phyloP scores from a whole-genome alignment of 1,140 invertebrate genomes.

The Ptiloglossa arizonensis region DNA sequence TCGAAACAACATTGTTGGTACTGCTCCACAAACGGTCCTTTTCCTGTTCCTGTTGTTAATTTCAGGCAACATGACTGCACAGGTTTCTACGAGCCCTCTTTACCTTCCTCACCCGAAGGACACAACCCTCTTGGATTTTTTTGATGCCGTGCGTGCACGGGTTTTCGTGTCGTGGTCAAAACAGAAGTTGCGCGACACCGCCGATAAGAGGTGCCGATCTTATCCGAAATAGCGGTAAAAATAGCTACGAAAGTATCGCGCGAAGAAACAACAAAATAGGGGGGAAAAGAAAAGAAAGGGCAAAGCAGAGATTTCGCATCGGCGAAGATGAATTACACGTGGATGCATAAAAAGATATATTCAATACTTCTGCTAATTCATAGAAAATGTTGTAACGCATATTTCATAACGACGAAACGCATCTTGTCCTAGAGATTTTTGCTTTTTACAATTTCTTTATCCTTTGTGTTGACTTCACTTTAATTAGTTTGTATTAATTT shows the following conservation, averaged over 20 bases:
- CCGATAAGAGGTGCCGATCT: slow-evolving; percentile 27
- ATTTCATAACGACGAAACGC: neutral
- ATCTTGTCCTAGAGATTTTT: neutral
- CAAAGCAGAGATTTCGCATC: neutral
- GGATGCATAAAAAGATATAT: neutral
- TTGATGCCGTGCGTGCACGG: slow-evolving; percentile 12
- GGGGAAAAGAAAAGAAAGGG: neutral
- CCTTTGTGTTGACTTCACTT: no score
- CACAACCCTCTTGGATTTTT: neutral
- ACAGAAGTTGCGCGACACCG: slow-evolving; percentile 15
- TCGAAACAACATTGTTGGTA: neutral
- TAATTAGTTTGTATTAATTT: no score
- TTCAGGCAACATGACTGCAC: neutral
- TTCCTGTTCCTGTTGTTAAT: neutral
- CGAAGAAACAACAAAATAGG: neutral
- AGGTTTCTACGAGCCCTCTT: no score
- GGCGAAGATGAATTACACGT: neutral
- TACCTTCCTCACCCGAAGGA: neutral
- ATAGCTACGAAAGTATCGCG: slow-evolving; percentile 8
- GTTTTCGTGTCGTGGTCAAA: slow-evolving; percentile 26
- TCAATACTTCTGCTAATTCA: neutral
- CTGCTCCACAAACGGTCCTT: neutral
- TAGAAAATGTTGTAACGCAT: neutral
- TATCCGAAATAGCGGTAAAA: slow-evolving; percentile 19
- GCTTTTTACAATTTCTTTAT: neutral